Evolutionary conservation across 2,888 invertebrate genomes (phyloP).

Genomic region (Pinctada fucata): DNA sequence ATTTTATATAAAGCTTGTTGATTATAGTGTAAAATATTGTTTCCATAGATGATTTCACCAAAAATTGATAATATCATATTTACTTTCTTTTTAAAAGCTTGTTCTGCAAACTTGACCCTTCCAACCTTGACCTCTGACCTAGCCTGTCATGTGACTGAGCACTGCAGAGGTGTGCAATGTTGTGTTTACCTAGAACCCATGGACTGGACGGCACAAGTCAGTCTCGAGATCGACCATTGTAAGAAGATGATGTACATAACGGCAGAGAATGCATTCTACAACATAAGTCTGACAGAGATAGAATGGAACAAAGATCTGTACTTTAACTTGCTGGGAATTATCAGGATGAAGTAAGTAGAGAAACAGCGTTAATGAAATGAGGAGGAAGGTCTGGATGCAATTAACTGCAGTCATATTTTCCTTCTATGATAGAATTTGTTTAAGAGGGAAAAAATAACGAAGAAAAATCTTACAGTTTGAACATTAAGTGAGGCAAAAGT

Average conservation of each 20-base stretch:
- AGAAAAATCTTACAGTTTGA: too few relatives aligned
- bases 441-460: too few relatives aligned
- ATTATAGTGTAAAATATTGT: too few relatives aligned
- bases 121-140: conserved; percentile 33
- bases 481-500: too few relatives aligned
- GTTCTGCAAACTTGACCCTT: conserved; percentile 18
- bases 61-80: too few relatives aligned
- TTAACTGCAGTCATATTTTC: too few relatives aligned
- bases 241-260: conserved; percentile 16
- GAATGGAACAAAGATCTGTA: conserved; percentile 8
- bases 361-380: too few relatives aligned
- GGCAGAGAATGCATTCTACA: conserved; percentile 25
- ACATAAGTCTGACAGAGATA: conserved; percentile 15
- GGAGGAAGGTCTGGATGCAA: too few relatives aligned
- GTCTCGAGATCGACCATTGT: conserved; percentile 38
- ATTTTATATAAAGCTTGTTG: too few relatives aligned
- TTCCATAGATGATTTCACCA: too few relatives aligned
- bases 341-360: conserved; percentile 32
- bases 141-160: conserved; percentile 40
- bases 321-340: conserved; percentile 22
- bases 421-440: too few relatives aligned
- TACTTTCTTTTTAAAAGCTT: not conserved
- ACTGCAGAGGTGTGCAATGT: conserved; percentile 40
- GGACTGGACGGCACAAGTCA: conserved; percentile 27
- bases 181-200: conserved; percentile 40